These are phyloP conservation scores for Neofelis nebulosa DNA, from an alignment of 2,113 vertebrate species.

Conservation along the genomic window DNA sequence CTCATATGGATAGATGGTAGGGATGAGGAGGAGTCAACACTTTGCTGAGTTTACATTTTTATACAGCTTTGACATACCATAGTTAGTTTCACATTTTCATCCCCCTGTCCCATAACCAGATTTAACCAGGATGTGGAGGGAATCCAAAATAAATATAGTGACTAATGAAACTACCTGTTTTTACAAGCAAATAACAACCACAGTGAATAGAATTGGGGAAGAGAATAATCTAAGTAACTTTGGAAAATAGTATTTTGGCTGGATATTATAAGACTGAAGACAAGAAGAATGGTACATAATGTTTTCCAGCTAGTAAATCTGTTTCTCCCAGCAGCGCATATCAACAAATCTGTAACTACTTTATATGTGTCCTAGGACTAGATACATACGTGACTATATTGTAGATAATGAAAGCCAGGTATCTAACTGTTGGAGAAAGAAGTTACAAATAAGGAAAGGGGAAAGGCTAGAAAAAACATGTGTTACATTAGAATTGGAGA, in stretches of 20 bases:
- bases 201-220: not conserved
- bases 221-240: not conserved
- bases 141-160: not conserved
- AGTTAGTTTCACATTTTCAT: not conserved
- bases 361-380: not conserved
- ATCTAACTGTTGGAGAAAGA: not conserved
- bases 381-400: not conserved
- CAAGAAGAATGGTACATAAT: not conserved
- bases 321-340: not conserved
- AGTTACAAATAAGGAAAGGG: not conserved
- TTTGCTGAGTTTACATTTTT: not conserved
- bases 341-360: not conserved
- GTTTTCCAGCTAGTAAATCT: not conserved
- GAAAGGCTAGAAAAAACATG: not conserved
- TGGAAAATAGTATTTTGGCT: not conserved
- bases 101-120: not conserved
- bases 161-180: not conserved
- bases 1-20: not conserved
- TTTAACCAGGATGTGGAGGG: not conserved
- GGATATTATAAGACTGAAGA: not conserved
- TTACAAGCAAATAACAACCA: not conserved
- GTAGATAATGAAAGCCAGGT: not conserved
- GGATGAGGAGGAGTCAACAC: too few relatives aligned
- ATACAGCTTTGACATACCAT: not conserved
- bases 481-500: not conserved